Conservation (phyloP, 2,888 invertebrate species). For the Drosophila sordidapex region DNA sequence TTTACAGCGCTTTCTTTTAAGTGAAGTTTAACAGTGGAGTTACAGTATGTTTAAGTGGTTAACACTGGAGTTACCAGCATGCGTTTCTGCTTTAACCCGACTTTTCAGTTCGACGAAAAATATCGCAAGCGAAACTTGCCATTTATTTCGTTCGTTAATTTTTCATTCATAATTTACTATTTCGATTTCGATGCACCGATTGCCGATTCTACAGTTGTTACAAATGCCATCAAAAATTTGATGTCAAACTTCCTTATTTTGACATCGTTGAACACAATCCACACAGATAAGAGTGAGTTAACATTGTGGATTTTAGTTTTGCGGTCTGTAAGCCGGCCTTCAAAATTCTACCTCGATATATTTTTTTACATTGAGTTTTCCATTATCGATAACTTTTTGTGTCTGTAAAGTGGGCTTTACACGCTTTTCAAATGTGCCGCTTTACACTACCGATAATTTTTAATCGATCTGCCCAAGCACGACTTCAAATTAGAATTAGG, state of each 20-base stretch:
- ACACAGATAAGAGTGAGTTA: background rate
- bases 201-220: no score
- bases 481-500: background rate
- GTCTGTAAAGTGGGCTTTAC: no score
- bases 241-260: background rate
- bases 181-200: no score
- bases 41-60: background rate
- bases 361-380: no score
- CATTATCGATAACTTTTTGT: no score
- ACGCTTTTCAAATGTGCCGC: background rate
- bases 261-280: background rate
- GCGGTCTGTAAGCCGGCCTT: no score
- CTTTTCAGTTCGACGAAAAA: no score
- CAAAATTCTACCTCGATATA: no score
- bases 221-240: background rate
- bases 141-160: no score
- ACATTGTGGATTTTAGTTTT: background rate
- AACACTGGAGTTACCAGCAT: background rate
- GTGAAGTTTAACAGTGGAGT: background rate
- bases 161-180: no score
- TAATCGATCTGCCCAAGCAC: background rate
- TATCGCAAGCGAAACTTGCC: no score
- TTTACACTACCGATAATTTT: background rate
- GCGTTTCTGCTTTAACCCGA: background rate
- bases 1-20: background rate